Conservation (phyloP, 2,888 invertebrate genomes). For the Pterobdella sp. region DNA sequence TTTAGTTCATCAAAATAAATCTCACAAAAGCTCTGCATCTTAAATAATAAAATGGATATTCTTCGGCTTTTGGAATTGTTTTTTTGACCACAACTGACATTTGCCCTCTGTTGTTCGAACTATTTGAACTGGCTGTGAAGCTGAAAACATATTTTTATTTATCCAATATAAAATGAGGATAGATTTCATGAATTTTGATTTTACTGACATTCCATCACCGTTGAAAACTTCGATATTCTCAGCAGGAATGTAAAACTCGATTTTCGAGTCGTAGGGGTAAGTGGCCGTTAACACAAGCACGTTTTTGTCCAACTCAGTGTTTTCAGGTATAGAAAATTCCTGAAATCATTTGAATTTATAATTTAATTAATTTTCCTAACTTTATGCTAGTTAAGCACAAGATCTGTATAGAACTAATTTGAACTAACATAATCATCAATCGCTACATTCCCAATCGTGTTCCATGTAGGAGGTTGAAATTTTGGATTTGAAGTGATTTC, state of each 20-base stretch:
- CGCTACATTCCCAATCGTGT: background rate
- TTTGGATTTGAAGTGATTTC: background rate
- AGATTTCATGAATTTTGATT: too few species aligned
- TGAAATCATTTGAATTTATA: background rate
- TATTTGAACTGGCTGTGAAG: background rate
- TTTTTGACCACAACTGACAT: conserved; percentile 13
- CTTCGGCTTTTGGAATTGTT: background rate
- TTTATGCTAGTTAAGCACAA: background rate
- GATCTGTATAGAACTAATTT: background rate
- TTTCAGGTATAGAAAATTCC: conserved; percentile 10
- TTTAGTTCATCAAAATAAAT: background rate
- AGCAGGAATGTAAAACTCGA: conserved; percentile 17
- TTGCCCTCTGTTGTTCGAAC: background rate
- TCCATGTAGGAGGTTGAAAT: conserved; percentile 21
- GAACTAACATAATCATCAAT: conserved; percentile 26
- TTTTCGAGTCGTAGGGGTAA: background rate
- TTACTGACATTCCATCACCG: conserved; percentile 7
- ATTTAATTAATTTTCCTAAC: too few species aligned
- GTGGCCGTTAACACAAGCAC: background rate
- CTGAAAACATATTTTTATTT: background rate
- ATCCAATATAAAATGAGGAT: background rate
- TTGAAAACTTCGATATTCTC: conserved; percentile 11
- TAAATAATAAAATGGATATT: conserved; percentile 5
- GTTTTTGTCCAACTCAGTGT: background rate
- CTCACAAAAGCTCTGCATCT: conserved; percentile 29